Base-by-base conservation (phyloP, 1,140 invertebrate species). In the Nilaparvata lugens region DNA sequence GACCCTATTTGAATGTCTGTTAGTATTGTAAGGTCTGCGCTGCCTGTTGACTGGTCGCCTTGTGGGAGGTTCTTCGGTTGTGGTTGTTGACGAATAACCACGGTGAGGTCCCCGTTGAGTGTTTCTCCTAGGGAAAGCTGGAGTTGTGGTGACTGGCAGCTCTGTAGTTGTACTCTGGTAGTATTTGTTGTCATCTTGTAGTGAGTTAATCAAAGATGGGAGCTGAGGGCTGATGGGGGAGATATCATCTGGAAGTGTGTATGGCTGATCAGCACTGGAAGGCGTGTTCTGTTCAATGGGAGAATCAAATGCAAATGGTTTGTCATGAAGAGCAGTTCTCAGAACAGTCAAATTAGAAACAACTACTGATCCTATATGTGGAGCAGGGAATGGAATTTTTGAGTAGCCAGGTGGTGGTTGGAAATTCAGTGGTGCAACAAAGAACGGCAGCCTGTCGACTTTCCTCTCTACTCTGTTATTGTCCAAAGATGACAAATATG, bases 311-410 rank as follows among this genome's bases (percentile, higher is more conserved):
- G 40, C 31, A 52, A 35, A 42, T 52, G 56, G 42, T 38, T 65
- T 58, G 5, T 62, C 51, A 51, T 64, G 59, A 13, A 60, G 24
- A n/a, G 58, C 53, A 16, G 54, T 53, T 57, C 60, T 60, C 13
- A 66, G 38, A 19, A 56, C 53, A 13, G 65, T 63, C 18, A 62
- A 56, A 55, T 68, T 70, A 18, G 68, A 70, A 9, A 91, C 78
- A 1, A 91, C 85, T 13, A 91, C 86, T 1, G 88, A 90, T 2
- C 89, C 89, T 3, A 91, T 88, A 70, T 91, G 89, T 1, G 89
- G 89, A 0, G 87, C 83, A 1, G 89, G 89, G 67, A 91, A 83
- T 0, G 87, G 83, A 58, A 91, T 91, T 72, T 91, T 91, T 0
- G 87, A 85, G 68, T 88, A 91, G 13, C 88, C 88, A 14, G 80